Base-by-base conservation (phyloP, 2,888 invertebrate species). In the Empis livida region DNA sequence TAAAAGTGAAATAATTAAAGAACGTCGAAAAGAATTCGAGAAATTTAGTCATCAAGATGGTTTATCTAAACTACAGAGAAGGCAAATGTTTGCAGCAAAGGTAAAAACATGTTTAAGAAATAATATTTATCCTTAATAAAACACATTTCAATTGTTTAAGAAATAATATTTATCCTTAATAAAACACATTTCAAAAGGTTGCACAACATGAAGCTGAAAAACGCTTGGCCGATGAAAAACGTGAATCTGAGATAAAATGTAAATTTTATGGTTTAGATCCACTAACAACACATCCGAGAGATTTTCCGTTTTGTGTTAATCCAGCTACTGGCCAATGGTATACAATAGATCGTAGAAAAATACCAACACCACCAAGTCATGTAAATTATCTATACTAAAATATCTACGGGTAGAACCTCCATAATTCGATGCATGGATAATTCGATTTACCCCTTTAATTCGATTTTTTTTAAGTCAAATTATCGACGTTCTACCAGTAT, bases 191-290 rank as follows among this genome's bases (percentile, higher is more conserved):
- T 27, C 23, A 27, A 27, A 27, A 27, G 35, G 35, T 35, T 35
- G 69, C 68, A 5, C 60, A 63, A 41, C 63, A 65, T 51, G 65
- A 67, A 55, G 65, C 63, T 0, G 67, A 67, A 52, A 68, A 65
- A 48, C 65, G 64, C 15, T 57, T 62, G 17, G 58, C 62, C 15
- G 65, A 63, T 52, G 63, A 63, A 51, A 20, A 20, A n/a, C 23
- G 27, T 16, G 62, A 63, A 50, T 67, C 65, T 32, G 68, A 68
- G 42, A 56, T 59, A 8, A 66, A 66, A 51, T 70, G 68, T 47
- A 59, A 62, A 39, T 67, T 64, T 51, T 70, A 67, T 53, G 65
- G 66, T 1, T 54, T 62, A 2, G 68, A 70, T 53, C 59, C 65
- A 0, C 60, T 57, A 10, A 59, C 56, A 2, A 56, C 58, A 5